Percentiles rank a stretch among this genome's conserved stretches.
These are phyloP conservation scores for Drosophila murphyi DNA, from an alignment of 1,140 invertebrate genomes.

Conservation along the genomic window DNA sequence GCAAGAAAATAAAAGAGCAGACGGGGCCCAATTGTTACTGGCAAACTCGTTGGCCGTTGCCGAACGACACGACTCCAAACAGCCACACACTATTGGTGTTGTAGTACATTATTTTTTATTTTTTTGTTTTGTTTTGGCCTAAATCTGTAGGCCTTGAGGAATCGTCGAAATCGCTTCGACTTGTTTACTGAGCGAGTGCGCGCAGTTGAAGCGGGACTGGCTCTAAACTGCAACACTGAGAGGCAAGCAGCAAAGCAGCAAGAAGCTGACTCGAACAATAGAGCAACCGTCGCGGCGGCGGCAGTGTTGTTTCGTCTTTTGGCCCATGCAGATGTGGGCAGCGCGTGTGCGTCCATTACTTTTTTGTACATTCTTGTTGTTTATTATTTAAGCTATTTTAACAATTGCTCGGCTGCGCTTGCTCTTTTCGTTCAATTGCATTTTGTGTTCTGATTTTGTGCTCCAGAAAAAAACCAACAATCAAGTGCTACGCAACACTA, in stretches of 20 bases:
- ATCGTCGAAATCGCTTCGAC: constrained; percentile 80
- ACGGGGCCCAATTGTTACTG: constrained; percentile 40
- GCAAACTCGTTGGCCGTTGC: constrained; percentile 40
- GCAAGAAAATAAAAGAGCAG: constrained; percentile 36
- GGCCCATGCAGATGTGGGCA: constrained; percentile 79
- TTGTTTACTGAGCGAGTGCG: constrained; percentile 74
- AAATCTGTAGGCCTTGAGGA: constrained; percentile 81
- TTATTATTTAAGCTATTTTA: constrained; percentile 76
- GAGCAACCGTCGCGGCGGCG: constrained; percentile 54
- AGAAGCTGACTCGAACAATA: constrained; percentile 44
- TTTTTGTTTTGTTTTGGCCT: constrained; percentile 60
- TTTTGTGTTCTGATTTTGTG: constrained; percentile 45
- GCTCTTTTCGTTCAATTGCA: constrained; percentile 68
- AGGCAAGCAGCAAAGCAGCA: constrained; percentile 25
- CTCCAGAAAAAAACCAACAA: constrained; percentile 34
- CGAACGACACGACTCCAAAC: constrained; percentile 28
- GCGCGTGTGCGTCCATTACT: constrained; percentile 73
- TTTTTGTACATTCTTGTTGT: constrained; percentile 78
- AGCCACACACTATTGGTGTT: constrained; percentile 52
- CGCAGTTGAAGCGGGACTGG: constrained; percentile 54
- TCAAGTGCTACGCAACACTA: constrained; percentile 24
- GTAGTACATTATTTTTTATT: constrained; percentile 69
- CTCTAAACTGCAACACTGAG: constrained; percentile 46
- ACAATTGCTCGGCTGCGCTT: constrained; percentile 69
- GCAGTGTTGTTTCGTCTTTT: constrained; percentile 78